These are phyloP conservation scores for Bufotes viridis DNA, from an alignment of 2,797 vertebrate species.

Conservation along the genomic window DNA sequence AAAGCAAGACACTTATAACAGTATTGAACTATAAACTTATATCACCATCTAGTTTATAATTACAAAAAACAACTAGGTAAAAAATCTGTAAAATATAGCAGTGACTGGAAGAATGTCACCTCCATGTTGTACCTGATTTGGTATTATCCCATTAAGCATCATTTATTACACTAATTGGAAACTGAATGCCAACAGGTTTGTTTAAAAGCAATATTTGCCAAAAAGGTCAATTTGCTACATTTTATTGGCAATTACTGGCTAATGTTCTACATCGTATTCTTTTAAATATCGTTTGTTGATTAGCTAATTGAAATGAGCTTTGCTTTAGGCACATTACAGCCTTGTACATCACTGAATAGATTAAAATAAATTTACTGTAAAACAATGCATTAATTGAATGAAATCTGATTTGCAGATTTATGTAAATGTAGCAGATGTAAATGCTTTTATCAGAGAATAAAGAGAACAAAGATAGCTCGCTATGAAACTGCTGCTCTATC, in stretches of 20 bases:
- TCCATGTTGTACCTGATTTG: background rate
- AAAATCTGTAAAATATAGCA: background rate
- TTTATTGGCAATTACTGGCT: conserved; percentile 30
- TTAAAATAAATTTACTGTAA: conserved; percentile 29
- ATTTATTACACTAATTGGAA: background rate
- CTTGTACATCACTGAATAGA: conserved; percentile 15
- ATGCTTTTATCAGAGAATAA: background rate
- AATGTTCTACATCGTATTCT: conserved; percentile 28
- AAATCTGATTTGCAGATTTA: conserved; percentile 40
- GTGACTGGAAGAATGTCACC: background rate
- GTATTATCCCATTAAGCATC: background rate
- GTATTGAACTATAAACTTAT: too few species aligned
- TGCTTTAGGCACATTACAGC: conserved; percentile 29
- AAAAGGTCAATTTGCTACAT: background rate
- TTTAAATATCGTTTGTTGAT: conserved; percentile 17
- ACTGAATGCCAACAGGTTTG: conserved; percentile 4
- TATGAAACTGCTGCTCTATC: background rate
- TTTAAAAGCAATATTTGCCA: conserved; percentile 21
- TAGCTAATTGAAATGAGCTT: conserved; percentile 10
- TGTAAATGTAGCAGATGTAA: conserved; percentile 25
- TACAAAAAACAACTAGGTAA: background rate
- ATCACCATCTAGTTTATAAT: background rate
- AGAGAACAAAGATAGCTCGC: background rate
- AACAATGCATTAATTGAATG: conserved; percentile 19
- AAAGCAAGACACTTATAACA: too few species aligned